Percentiles rank a stretch among this genome's conserved stretches.
phyloP scores from a whole-genome alignment of 2,888 invertebrate genomes.

The Cepaea hortensis region DNA sequence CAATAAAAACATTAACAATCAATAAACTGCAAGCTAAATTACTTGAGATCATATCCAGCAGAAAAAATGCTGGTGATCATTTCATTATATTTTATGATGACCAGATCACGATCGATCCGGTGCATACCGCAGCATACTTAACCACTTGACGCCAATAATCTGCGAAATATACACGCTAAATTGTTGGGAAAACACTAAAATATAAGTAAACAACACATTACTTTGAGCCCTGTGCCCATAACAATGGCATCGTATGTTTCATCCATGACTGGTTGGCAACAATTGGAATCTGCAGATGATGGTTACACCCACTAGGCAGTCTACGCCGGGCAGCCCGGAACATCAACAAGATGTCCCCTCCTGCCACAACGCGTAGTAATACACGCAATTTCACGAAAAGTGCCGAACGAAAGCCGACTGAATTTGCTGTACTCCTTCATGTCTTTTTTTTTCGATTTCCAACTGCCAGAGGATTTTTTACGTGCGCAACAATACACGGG shows the following conservation, averaged over 20 bases:
- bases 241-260: slow-evolving; percentile 99
- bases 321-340: slow-evolving; percentile 54
- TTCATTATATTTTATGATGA: no score
- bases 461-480: no score
- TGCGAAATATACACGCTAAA: not conserved
- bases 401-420: slow-evolving; percentile 21
- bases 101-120: no score
- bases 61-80: no score
- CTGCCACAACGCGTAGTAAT: slow-evolving; percentile 50
- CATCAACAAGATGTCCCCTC: slow-evolving; percentile 53
- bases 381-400: slow-evolving; percentile 24
- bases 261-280: slow-evolving; percentile 85
- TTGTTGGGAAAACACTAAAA: not conserved
- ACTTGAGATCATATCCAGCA: no score
- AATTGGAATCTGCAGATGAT: not conserved
- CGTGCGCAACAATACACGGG: no score
- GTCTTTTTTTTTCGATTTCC: no score
- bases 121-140: no score
- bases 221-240: slow-evolving; percentile 97
- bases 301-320: slow-evolving; percentile 53
- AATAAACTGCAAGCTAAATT: no score
- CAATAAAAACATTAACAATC: no score
- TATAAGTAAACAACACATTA: slow-evolving; percentile 59
- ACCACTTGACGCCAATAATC: not conserved
- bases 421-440: no score